Conservation (phyloP, 1,140 invertebrate species). For the Elysia chlorotica region DNA sequence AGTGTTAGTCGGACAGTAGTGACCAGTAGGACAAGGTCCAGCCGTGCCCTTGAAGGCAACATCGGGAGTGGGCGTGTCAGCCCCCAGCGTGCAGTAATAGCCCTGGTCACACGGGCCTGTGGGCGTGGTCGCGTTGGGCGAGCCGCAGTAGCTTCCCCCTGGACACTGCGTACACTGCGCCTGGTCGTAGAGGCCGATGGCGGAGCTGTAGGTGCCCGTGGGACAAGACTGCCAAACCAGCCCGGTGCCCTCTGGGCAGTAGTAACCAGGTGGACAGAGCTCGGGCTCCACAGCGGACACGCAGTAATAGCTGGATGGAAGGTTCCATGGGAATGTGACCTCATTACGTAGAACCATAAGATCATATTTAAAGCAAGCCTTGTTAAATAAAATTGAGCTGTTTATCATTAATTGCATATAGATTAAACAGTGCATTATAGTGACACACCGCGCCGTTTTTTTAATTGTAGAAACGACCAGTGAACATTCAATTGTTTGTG, state of each 20-base stretch:
- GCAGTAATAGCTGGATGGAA: slow-evolving; percentile 49
- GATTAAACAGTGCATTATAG: too few relatives aligned
- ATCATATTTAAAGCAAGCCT: too few relatives aligned
- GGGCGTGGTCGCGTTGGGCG: slow-evolving; percentile 37
- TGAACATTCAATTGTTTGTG: too few relatives aligned
- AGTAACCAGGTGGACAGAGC: slow-evolving; percentile 50
- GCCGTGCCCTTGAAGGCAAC: slow-evolving; percentile 40
- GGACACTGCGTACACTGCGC: slow-evolving; percentile 53
- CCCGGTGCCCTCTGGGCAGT: slow-evolving; percentile 52
- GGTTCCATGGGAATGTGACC: too few relatives aligned
- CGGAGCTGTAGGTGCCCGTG: slow-evolving; percentile 48
- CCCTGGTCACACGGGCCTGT: slow-evolving; percentile 50
- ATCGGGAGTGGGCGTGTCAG: slow-evolving; percentile 48
- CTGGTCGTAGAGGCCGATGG: slow-evolving; percentile 37
- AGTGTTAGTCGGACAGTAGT: slow-evolving; percentile 42
- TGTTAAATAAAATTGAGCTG: too few relatives aligned
- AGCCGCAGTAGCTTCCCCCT: slow-evolving; percentile 49
- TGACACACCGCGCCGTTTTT: too few relatives aligned
- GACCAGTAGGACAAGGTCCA: slow-evolving; percentile 51
- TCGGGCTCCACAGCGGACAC: slow-evolving; percentile 44
- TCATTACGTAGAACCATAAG: too few relatives aligned
- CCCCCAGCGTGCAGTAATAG: slow-evolving; percentile 54
- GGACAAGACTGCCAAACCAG: slow-evolving; percentile 51
- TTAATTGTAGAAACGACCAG: too few relatives aligned
- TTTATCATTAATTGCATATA: too few relatives aligned